Evolutionary conservation across 2,888 invertebrate genomes (phyloP), one percentile per base, ranked within the genome.

Genomic region (Dynastes hyllus): DNA sequence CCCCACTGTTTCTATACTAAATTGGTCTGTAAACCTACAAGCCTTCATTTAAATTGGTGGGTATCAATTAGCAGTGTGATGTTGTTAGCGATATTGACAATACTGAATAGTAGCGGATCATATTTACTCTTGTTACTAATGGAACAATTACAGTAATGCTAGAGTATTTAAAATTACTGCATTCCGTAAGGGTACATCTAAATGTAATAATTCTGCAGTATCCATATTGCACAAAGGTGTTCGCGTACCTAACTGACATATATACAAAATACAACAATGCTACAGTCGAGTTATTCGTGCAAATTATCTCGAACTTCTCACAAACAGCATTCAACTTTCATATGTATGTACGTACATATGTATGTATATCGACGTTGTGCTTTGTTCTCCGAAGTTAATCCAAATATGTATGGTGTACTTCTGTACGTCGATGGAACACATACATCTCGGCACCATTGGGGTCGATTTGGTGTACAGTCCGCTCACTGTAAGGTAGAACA

Each of bases 401-500:
- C 55, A 22, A 22, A 58, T 58, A 16, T 16, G 5, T 58, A 16
- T 22, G 16, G 22, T n/a, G n/a, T 4, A 22, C 22, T 22, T 58
- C 22, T 11, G 11, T 58, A 16, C 55, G 16, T 9, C 22, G 55
- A 53, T 16, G 53, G 5, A 37, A 37, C 32, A 5, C 32, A n/a
- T 16, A 13, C n/a, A 45, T 45, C 53, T 5, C 53, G 16, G 5
- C 61, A 61, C 63, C 63, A 29, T 63, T 2, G 50, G 11, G 32
- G 87, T 84, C 85, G 86, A 86, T 84, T 84, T 86, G 87, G 87
- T 87, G 85, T 89, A 88, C 88, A 90, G 92, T 92, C 93, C 92
- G 91, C 93, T 95, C 96, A 96, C 96, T 96, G 96, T 96, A 96
- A 96, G 96, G 96, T 96, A 95, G 96, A 96, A 96, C 96, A 96